Evolutionary conservation across 2,797 vertebrate species (phyloP).

Genomic region (Acipenser transmontanus): DNA sequence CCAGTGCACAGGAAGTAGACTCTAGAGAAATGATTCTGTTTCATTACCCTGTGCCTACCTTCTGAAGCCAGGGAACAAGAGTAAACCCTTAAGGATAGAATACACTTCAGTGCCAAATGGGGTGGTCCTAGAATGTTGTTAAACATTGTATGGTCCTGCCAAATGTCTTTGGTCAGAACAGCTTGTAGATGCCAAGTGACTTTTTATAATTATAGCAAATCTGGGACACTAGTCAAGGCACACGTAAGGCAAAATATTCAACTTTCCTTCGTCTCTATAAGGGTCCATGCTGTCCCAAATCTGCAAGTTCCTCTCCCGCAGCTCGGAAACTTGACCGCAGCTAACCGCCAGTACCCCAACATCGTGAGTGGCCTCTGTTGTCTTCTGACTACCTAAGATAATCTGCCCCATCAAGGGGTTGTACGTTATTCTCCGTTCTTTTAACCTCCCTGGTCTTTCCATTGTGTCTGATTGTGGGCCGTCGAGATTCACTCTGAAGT

Average conservation of each 20-base stretch:
- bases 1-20: too few relatives aligned
- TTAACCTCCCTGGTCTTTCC: background rate
- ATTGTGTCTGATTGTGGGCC: background rate
- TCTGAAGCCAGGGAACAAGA: too few relatives aligned
- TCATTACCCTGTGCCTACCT: too few relatives aligned
- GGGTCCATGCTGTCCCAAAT: background rate
- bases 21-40: too few relatives aligned
- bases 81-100: too few relatives aligned
- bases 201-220: too few relatives aligned
- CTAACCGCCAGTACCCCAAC: background rate
- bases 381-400: background rate
- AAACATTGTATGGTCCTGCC: too few relatives aligned
- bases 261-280: background rate
- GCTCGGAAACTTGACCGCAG: background rate
- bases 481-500: background rate
- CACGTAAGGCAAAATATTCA: constrained; percentile 3
- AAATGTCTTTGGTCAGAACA: too few relatives aligned
- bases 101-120: too few relatives aligned
- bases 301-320: background rate
- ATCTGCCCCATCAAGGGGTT: background rate
- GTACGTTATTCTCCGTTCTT: constrained; percentile 4
- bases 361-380: background rate
- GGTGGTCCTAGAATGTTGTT: too few relatives aligned
- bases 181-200: too few relatives aligned
- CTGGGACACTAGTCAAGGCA: background rate